These are phyloP conservation scores for Hydractinia echinata DNA, from an alignment of 30 jellyfish, hydroid and myxozoan genomes.

Conservation along the genomic window DNA sequence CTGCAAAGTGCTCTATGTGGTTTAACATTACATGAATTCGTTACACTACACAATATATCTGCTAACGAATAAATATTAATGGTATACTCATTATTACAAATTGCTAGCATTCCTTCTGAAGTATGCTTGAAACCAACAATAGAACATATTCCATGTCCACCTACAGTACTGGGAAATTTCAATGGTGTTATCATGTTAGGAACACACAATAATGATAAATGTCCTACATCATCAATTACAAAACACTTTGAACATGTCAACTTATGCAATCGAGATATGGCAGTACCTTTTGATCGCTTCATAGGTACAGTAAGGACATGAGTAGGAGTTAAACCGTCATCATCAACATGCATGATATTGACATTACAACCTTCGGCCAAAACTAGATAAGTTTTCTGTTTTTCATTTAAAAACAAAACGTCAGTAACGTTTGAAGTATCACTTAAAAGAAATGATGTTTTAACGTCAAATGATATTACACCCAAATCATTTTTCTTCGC, in stretches of 20 bases:
- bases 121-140: slow-evolving; percentile 18
- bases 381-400: slow-evolving; percentile 6
- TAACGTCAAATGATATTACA: not conserved
- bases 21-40: slow-evolving; percentile 14
- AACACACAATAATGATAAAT: slow-evolving; percentile 9
- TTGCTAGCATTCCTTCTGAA: slow-evolving; percentile 56
- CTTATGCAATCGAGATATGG: not conserved
- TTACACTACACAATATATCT: slow-evolving; percentile 4
- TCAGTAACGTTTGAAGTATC: not conserved
- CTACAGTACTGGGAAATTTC: slow-evolving; percentile 34
- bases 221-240: slow-evolving; percentile 29
- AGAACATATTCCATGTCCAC: slow-evolving; percentile 20
- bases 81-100: slow-evolving; percentile 58
- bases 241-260: slow-evolving; percentile 33
- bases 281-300: slow-evolving; percentile 17
- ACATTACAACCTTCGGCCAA: slow-evolving; percentile 14
- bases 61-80: slow-evolving; percentile 44
- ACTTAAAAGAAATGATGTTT: not conserved
- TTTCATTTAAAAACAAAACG: slow-evolving; percentile 9
- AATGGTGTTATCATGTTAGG: slow-evolving; percentile 7
- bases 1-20: slow-evolving; percentile 69
- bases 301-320: slow-evolving; percentile 14
- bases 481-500: not conserved
- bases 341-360: slow-evolving; percentile 5
- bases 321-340: not conserved